Percentiles rank a stretch among this genome's conserved stretches.
Conservation (phyloP, 2,888 invertebrate species). For the Drosophila meridiana region DNA sequence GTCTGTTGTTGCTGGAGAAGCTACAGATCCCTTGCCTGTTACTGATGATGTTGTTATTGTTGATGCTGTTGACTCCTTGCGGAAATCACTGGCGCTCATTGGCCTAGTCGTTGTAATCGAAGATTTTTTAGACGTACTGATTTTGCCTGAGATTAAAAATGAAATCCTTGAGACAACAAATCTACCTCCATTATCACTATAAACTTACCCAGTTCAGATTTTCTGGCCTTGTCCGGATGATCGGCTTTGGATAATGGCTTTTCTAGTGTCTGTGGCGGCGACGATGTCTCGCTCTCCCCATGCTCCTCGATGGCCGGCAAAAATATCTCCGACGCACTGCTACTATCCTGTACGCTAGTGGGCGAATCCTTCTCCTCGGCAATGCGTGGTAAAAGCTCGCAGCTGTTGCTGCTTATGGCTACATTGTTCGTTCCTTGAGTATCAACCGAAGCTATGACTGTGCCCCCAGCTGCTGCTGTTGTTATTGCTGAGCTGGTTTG, state of each 20-base stretch:
- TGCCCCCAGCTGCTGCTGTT: conserved; percentile 25
- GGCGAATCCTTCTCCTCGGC: conserved; percentile 91
- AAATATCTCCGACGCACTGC: conserved; percentile 66
- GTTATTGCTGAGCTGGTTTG: conserved; percentile 24
- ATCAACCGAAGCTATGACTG: conserved; percentile 29
- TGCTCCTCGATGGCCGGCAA: conserved; percentile 82
- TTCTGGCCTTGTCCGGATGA: conserved; percentile 43
- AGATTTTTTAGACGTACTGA: conserved; percentile 41
- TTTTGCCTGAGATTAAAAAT: conserved; percentile 23
- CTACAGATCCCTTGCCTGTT: conserved; percentile 8
- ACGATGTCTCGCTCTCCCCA: conserved; percentile 63
- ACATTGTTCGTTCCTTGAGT: conserved; percentile 50
- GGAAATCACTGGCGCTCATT: conserved; percentile 40
- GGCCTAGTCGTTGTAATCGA: conserved; percentile 65
- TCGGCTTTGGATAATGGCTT: conserved; percentile 45
- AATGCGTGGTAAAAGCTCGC: conserved; percentile 90
- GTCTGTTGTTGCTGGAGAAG: conserved; percentile 30
- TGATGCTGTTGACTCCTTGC: conserved; percentile 44
- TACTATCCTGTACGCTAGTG: conserved; percentile 73
- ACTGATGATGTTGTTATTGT: conserved; percentile 24
- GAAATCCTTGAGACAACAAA: neutral
- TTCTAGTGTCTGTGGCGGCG: conserved; percentile 65
- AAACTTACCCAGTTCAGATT: conserved; percentile 46
- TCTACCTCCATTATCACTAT: neutral
- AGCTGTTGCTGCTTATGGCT: conserved; percentile 41